Evolutionary conservation across 1,140 invertebrate species (phyloP).

Genomic region (Macrostomum lignano): DNA sequence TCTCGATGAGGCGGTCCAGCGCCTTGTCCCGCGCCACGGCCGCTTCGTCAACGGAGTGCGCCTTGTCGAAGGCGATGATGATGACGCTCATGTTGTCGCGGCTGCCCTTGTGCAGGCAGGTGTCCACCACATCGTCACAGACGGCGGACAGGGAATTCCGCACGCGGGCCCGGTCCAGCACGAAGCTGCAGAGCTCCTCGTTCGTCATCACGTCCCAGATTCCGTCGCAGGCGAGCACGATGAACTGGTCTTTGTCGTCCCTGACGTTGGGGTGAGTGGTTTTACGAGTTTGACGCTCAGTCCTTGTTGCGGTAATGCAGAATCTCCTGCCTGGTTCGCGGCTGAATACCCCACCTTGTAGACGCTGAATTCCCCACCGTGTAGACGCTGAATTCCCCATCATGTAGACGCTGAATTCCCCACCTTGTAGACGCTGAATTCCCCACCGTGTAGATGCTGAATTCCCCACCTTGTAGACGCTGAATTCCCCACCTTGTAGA

Average conservation of each 20-base stretch:
- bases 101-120: slow-evolving; percentile 90
- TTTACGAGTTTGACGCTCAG: too few species aligned
- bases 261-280: slow-evolving; percentile 33
- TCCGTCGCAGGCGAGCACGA: slow-evolving; percentile 92
- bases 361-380: too few species aligned
- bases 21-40: neutral
- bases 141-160: slow-evolving; percentile 60
- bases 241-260: slow-evolving; percentile 40
- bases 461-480: too few species aligned
- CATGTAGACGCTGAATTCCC: too few species aligned
- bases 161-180: slow-evolving; percentile 54
- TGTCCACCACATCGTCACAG: slow-evolving; percentile 84
- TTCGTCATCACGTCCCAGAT: slow-evolving; percentile 88
- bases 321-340: too few species aligned
- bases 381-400: too few species aligned
- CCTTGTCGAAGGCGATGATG: slow-evolving; percentile 66
- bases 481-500: too few species aligned
- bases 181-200: slow-evolving; percentile 72
- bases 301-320: too few species aligned
- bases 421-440: too few species aligned
- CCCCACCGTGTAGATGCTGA: too few species aligned
- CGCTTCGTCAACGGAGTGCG: slow-evolving; percentile 47
- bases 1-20: too few species aligned
- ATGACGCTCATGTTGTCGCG: slow-evolving; percentile 99
- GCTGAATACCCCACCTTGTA: too few species aligned